Evolutionary conservation across 2,113 vertebrate genomes (phyloP).

Genomic region (Sula dactylatra): DNA sequence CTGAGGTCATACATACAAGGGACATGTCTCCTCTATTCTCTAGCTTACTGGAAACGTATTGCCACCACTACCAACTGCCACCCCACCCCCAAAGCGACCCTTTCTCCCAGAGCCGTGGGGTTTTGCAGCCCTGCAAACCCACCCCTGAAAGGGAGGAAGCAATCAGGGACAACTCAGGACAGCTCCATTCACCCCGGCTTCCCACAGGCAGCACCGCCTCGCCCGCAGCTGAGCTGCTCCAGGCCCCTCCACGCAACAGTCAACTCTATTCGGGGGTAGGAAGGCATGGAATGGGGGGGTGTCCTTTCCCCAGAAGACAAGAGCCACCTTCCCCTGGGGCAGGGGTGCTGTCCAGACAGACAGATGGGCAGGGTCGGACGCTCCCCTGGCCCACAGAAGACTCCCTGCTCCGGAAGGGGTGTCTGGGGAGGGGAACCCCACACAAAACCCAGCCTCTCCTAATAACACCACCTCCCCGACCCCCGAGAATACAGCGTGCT

Average conservation of each 20-base stretch:
- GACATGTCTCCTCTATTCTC: not conserved
- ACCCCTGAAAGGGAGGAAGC: not conserved
- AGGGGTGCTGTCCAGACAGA: not conserved
- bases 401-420: not conserved
- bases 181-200: not conserved
- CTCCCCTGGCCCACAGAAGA: not conserved
- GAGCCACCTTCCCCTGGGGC: not conserved
- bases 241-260: not conserved
- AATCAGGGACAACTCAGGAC: not conserved
- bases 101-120: not conserved
- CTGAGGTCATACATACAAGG: not conserved
- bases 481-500: not conserved
- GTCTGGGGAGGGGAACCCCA: not conserved
- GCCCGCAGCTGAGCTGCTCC: not conserved
- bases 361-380: no score
- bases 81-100: not conserved
- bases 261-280: not conserved
- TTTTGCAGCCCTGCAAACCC: not conserved
- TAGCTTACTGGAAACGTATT: not conserved
- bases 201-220: not conserved
- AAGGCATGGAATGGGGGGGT: no score
- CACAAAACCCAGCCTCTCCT: not conserved
- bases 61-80: not conserved
- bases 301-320: not conserved
- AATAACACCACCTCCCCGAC: no score